A percentile compares a stretch with the other conserved stretches of the same genome.
These are phyloP conservation scores for Coregonus ussuriensis DNA, from an alignment of 2,797 vertebrate genomes.

Conservation along the genomic window DNA sequence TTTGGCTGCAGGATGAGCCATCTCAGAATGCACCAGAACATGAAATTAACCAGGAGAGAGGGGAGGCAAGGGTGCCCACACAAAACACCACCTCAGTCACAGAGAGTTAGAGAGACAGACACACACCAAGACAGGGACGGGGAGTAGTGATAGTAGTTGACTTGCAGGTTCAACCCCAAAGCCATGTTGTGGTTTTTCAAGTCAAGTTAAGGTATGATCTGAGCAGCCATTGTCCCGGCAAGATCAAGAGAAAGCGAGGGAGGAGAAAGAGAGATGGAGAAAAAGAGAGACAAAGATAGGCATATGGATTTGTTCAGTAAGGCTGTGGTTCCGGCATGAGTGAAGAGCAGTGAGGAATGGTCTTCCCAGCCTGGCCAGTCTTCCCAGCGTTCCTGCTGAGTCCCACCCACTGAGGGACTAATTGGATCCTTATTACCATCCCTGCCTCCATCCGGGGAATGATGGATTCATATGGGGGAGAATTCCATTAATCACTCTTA, in stretches of 20 bases:
- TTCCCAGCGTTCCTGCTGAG: slow-evolving; percentile 60
- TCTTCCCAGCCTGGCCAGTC: slow-evolving; percentile 35
- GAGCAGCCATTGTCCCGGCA: too few relatives aligned
- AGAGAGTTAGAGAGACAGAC: not conserved
- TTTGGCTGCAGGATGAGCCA: slow-evolving; percentile 77
- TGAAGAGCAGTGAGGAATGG: slow-evolving; percentile 22
- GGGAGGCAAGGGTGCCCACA: slow-evolving; percentile 56
- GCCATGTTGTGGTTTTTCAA: too few relatives aligned
- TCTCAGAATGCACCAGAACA: slow-evolving; percentile 77
- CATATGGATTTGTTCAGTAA: not conserved
- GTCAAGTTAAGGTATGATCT: too few relatives aligned
- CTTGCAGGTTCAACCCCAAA: too few relatives aligned
- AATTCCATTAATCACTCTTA: slow-evolving; percentile 86
- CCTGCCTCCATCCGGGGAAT: slow-evolving; percentile 68
- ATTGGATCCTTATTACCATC: slow-evolving; percentile 85
- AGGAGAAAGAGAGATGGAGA: too few relatives aligned
- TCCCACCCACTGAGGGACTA: slow-evolving; percentile 81
- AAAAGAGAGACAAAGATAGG: not conserved
- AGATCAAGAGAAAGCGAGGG: too few relatives aligned
- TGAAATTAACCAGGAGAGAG: slow-evolving; percentile 74
- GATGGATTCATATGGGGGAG: slow-evolving; percentile 82
- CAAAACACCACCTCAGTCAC: slow-evolving; percentile 25
- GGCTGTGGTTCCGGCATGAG: not conserved
- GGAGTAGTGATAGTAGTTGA: too few relatives aligned
- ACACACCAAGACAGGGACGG: not conserved